phyloP scores from a whole-genome alignment of 2,888 invertebrate genomes.

The Polydrusus cervinus region DNA sequence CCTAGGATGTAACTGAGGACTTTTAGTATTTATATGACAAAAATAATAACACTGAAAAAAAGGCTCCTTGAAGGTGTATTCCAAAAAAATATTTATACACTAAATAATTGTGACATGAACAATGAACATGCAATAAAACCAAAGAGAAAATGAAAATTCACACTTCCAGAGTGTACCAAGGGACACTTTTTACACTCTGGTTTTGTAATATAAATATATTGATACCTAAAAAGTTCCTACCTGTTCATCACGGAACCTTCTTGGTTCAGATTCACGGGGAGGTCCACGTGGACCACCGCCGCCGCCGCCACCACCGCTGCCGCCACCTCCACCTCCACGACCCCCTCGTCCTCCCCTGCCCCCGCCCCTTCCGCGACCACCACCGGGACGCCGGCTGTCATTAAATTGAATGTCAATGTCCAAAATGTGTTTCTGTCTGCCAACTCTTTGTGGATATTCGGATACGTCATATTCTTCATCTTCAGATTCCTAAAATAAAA shows the following conservation, averaged over 20 bases:
- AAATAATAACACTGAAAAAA: too few species aligned
- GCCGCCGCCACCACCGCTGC: conserved; percentile 67
- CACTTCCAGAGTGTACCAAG: not conserved
- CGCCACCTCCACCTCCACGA: conserved; percentile 64
- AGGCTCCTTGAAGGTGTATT: too few species aligned
- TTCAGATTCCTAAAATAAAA: conserved; percentile 65
- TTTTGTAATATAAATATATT: not conserved
- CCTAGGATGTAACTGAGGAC: too few species aligned
- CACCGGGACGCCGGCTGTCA: conserved; percentile 84
- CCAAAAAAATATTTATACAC: too few species aligned
- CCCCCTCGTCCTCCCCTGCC: conserved; percentile 71
- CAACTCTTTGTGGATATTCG: conserved; percentile 89
- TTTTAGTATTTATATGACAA: too few species aligned
- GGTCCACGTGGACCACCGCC: conserved; percentile 41
- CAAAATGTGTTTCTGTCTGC: conserved; percentile 88
- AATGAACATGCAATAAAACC: not conserved
- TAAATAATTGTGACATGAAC: not conserved
- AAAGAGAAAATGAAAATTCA: too few species aligned
- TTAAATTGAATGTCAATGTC: conserved; percentile 93
- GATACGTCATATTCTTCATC: conserved; percentile 80
- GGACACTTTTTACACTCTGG: not conserved
- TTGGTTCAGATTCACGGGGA: conserved; percentile 50
- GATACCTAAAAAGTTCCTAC: conserved; percentile 26
- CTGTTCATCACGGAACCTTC: conserved; percentile 61
- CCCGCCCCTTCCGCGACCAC: conserved; percentile 75